Percentiles rank a stretch among this genome's conserved stretches.
Evolutionary conservation across 2,797 vertebrate species (phyloP).

Genomic region (Ctenopoma kingsleyae): DNA sequence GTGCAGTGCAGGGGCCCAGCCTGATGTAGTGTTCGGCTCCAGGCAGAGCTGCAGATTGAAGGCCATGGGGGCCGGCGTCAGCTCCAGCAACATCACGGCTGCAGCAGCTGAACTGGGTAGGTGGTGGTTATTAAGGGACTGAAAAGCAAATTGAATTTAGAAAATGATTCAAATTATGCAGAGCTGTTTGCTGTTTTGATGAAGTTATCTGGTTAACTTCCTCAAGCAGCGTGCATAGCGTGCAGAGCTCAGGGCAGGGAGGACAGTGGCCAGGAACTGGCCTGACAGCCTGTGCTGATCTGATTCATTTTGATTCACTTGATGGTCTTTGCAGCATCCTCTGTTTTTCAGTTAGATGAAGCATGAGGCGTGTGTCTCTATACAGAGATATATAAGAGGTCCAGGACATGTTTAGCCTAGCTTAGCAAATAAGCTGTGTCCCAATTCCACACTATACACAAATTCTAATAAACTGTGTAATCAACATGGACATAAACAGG

Average conservation of each 20-base stretch:
- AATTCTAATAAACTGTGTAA: neutral
- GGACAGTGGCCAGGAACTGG: neutral
- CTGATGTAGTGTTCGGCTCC: slow-evolving; percentile 36
- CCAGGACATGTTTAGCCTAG: slow-evolving; percentile 2
- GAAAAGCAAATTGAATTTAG: slow-evolving; percentile 8
- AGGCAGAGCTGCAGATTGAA: slow-evolving; percentile 44
- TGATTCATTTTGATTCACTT: slow-evolving; percentile 5
- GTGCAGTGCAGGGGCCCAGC: slow-evolving; percentile 47
- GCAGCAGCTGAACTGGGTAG: slow-evolving; percentile 62
- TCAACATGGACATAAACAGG: neutral
- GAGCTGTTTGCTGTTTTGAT: slow-evolving; percentile 25
- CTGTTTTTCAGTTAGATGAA: neutral
- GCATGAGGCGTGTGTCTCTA: neutral
- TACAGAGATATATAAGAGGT: neutral
- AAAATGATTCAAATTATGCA: slow-evolving; percentile 13
- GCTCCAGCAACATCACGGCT: slow-evolving; percentile 47
- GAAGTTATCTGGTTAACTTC: slow-evolving; percentile 11
- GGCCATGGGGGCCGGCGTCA: slow-evolving; percentile 58
- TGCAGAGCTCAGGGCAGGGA: slow-evolving; percentile 11
- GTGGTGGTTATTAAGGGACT: slow-evolving; percentile 23
- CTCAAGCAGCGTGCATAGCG: slow-evolving; percentile 3
- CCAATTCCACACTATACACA: neutral
- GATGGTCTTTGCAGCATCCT: neutral
- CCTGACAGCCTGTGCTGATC: neutral
- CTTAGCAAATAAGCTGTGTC: slow-evolving; percentile 9